Base-by-base conservation (phyloP, 2,113 vertebrate genomes). In the Hiodon tergisus region DNA sequence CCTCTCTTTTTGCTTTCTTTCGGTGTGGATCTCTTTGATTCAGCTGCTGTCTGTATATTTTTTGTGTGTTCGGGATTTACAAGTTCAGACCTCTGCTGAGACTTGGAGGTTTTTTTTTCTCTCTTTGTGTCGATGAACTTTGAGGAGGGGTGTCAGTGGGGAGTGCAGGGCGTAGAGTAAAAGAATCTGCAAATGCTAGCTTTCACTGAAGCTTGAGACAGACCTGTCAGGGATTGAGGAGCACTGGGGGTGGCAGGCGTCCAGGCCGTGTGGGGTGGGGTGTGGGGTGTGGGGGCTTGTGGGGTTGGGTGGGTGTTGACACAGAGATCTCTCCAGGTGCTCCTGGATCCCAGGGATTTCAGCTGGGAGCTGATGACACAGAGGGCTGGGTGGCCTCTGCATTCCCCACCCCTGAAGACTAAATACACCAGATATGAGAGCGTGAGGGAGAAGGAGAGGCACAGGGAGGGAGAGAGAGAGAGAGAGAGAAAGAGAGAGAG, bases 251-350 rank as follows among this genome's bases (percentile, higher is more conserved):
- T 48, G 9, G 17, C 47, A 47, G 59, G 1, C 46, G 60, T 72
- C 69, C 58, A 72, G n/a, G 68, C 8, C 58, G 17, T 31, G 31
- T 16, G 61, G 67, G 10, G 13, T 69, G 67, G 46, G 48, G 13
- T 17, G 51, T 14, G 11, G 8, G 80, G 79, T 48, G 57, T 31
- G 59, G 63, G 61, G 62, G 55, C 62, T 75, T 55, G 73, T 17
- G 71, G 58, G 58, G 17, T 66, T 70, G 60, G 73, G 67, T 54
- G 69, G 69, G 46, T 87, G 83, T 90, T 85, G 84, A 87, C 83
- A 85, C 83, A 77, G 76, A 79, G 84, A 67, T 79, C 85, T 80
- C 81, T 84, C 83, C 82, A 87, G 86, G 87, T 87, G 85, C 81
- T 78, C 73, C 78, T 83, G 71, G 73, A 87, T 87, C 86, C 85